These are phyloP conservation scores for Alouatta palliata DNA, from an alignment of 2,113 vertebrate species.

Conservation along the genomic window DNA sequence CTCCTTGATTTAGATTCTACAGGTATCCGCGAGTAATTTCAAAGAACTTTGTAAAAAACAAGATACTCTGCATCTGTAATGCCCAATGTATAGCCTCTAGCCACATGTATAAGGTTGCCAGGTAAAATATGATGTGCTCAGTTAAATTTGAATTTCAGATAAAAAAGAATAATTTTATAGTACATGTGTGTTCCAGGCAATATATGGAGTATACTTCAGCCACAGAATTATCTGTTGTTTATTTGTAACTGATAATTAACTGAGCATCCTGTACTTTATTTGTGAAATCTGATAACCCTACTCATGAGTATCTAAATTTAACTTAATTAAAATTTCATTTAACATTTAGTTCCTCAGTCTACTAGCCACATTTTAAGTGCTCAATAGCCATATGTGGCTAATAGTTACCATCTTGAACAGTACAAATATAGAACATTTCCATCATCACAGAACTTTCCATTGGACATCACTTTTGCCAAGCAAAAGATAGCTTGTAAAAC, in stretches of 20 bases:
- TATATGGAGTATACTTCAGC: neutral
- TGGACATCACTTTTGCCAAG: neutral
- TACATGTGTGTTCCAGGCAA: neutral
- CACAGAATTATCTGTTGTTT: neutral
- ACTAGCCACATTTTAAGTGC: neutral
- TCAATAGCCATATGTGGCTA: neutral
- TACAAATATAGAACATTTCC: neutral
- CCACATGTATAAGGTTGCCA: neutral
- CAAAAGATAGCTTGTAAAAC: neutral
- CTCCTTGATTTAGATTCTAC: constrained; percentile 5
- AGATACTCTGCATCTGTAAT: neutral
- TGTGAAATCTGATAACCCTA: neutral
- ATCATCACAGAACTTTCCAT: neutral
- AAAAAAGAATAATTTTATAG: neutral
- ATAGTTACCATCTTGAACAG: neutral
- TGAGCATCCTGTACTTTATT: neutral
- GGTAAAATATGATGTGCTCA: neutral
- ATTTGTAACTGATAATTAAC: constrained; percentile 9
- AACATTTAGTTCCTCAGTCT: constrained; percentile 10
- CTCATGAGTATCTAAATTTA: constrained; percentile 1
- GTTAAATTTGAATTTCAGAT: constrained; percentile 39
- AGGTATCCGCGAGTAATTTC: neutral
- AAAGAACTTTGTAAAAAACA: constrained; percentile 30
- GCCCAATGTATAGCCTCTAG: neutral
- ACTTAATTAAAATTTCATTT: constrained; percentile 1